Evolutionary conservation across 2,113 vertebrate genomes (phyloP), one percentile per base, ranked within the genome.

Genomic region (Leptocoma aspasia): DNA sequence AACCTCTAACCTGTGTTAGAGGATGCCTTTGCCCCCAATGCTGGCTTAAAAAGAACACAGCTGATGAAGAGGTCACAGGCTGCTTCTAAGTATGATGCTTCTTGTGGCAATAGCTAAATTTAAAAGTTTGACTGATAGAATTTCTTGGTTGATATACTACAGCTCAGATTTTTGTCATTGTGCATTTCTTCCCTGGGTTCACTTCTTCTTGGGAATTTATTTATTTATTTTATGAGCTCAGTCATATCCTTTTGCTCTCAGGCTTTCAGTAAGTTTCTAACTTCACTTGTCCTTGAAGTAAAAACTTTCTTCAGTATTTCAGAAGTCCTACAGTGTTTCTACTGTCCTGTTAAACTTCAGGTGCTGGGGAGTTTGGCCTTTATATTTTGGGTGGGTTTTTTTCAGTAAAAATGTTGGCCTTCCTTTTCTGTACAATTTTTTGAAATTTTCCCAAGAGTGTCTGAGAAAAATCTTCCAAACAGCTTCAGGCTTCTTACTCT

Each of bases 381-480:
- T 90, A 47, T 45, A 78, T 71, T 91, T 82, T 82, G 13, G 7
- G 21, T n/a, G 65, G 17, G 18, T 2, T 5, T 59, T 56, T 57
- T 73, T 86, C 20, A 2, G 35, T 47, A 18, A 52, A 80, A 82
- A 71, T 31, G 4, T 57, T 68, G 75, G 12, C 4, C 24, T 83
- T 61, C 28, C 7, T 82, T 44, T 70, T 82, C 61, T 84, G 33
- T 8, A 63, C 61, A 26, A 42, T 66, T 80, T 95, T 89, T 69
- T 87, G 4, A 86, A 53, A 44, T 66, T 94, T 89, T 86, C 78
- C 75, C 49, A 39, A 27, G 64, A 73, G 64, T 87, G 33, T 76
- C 37, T 90, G 52, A 71, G 63, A 68, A 95, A 94, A 95, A n/a
- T 49, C 53, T 94, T 88, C 60, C 53, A 90, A 81, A 70, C 26